Percentiles rank a stretch among this genome's conserved stretches.
Evolutionary conservation across 2,113 vertebrate genomes (phyloP).

Genomic region (Telmatochromis sp.): DNA sequence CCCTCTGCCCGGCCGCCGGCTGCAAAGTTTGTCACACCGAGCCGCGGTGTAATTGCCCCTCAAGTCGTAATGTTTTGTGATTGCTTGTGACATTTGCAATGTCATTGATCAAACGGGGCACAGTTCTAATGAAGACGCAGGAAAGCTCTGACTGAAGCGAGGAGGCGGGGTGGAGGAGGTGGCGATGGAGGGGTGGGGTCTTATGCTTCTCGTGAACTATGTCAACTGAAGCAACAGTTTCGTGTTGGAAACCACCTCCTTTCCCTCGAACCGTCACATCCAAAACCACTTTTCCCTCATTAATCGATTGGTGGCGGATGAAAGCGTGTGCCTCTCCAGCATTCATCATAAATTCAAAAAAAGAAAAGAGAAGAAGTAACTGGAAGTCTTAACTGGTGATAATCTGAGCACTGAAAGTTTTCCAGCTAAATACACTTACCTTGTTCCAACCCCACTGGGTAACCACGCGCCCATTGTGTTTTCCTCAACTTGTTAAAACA

Average conservation of each 20-base stretch:
- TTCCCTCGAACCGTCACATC: neutral
- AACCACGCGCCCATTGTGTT: constrained; percentile 29
- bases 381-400: constrained; percentile 22
- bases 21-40: constrained; percentile 37
- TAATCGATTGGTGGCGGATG: constrained; percentile 22
- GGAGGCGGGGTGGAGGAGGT: neutral
- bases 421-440: constrained; percentile 16
- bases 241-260: neutral
- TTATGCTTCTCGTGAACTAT: neutral
- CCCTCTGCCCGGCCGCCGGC: neutral
- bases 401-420: constrained; percentile 39
- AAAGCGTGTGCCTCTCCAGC: neutral
- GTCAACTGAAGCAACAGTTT: constrained; percentile 37
- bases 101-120: constrained; percentile 24
- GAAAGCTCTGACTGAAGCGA: neutral
- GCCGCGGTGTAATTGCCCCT: constrained; percentile 6
- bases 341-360: neutral
- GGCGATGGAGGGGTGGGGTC: neutral
- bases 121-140: neutral
- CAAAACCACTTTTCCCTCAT: neutral
- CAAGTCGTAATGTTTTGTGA: neutral
- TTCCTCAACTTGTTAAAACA: constrained; percentile 79
- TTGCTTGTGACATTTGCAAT: constrained; percentile 37
- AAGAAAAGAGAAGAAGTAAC: neutral
- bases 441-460: constrained; percentile 15